Evolutionary conservation across 2,888 invertebrate species (phyloP).

Genomic region (Priocnemis perturbator): DNA sequence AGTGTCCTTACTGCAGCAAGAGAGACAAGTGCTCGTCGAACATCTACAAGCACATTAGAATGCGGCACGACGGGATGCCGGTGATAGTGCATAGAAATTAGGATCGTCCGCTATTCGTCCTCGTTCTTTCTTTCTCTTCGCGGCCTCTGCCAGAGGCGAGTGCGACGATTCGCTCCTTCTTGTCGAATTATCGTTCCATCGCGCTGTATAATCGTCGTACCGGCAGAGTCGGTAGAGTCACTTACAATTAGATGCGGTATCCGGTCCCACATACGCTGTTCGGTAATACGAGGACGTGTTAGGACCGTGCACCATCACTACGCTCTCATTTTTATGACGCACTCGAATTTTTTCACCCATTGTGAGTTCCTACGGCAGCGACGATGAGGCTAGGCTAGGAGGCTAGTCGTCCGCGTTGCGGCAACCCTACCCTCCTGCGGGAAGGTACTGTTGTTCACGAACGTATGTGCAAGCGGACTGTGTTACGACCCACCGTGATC

Average conservation of each 20-base stretch:
- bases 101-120: background rate
- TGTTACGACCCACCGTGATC: constrained; percentile 1
- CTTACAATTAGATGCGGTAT: too few relatives aligned
- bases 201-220: background rate
- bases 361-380: constrained; percentile 27
- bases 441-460: constrained; percentile 4
- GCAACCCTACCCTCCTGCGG: too few relatives aligned
- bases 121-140: constrained; percentile 9
- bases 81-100: constrained; percentile 68
- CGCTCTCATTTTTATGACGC: background rate
- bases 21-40: constrained; percentile 79
- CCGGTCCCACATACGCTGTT: too few relatives aligned
- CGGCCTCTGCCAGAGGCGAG: background rate
- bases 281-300: too few relatives aligned
- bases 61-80: constrained; percentile 69
- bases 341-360: constrained; percentile 14
- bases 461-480: constrained; percentile 12
- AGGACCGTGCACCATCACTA: too few relatives aligned
- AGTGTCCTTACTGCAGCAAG: constrained; percentile 74
- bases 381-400: too few relatives aligned
- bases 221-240: too few relatives aligned
- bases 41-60: constrained; percentile 71
- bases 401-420: too few relatives aligned
- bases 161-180: background rate
- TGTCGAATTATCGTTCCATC: background rate